Base-by-base conservation (phyloP, 1,140 invertebrate species). In the Diorhabda carinulata region DNA sequence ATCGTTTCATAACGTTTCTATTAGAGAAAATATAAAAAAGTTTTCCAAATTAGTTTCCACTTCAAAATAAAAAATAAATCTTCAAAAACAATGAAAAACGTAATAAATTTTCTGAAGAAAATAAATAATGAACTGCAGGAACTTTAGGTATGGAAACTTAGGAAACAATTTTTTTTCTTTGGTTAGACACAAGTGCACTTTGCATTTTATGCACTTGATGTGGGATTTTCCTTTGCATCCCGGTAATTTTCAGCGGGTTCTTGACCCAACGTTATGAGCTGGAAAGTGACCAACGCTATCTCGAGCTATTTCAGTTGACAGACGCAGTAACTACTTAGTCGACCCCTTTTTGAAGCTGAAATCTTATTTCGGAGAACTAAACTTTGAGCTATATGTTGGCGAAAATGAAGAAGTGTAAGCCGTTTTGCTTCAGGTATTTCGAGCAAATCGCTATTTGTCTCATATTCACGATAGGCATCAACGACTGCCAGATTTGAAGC, bases 391-490 rank as follows among this genome's bases (percentile, higher is more conserved):
- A 10, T 3, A 60, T 10, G 25, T 40, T 3, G 5, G 9, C 25
- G 10, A 60, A 7, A 10, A 9, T 25, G 0, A 25, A 25, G 25
- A 25, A 25, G 25, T 25, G 25, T 25, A 25, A 25, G 25, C 25
- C 25, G 3, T n/a, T 60, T 9, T 60, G 25, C 42, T 60, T 25
- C 3, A 10, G 25, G 58, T n/a, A 60, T 10, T 40, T 40, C 25
- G 25, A n/a, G 7, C 42, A 7, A 40, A n/a, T 60, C 9, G 43
- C 56, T 57, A 57, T 69, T 61, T 43, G 64, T 64, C 40, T 66
- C 44, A 25, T 65, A 70, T 70, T 70, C 68, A 10, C 66, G 41
- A 63, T 64, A 70, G n/a, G 42, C 60, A 57, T 70, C 66, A 7
- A 57, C 57, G 40, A 25, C 25, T 25, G 68, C 59, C 4, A 70